Conservation (phyloP, 2,113 vertebrate species). For the Herpailurus yagouaroundi region DNA sequence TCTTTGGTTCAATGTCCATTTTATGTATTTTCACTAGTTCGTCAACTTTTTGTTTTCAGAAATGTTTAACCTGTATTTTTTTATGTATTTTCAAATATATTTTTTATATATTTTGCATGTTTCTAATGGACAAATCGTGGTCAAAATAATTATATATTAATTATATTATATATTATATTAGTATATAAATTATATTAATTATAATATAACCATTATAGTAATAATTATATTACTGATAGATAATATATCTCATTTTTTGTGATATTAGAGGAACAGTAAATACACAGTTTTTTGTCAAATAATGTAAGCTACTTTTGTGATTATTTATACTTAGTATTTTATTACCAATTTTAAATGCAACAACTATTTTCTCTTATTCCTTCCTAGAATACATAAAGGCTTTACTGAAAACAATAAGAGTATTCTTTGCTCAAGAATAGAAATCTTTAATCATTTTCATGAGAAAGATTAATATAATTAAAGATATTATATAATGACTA, state of each 20-base stretch:
- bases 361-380: not conserved
- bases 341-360: conserved; percentile 7
- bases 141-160: not conserved
- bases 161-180: no score
- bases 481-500: not conserved
- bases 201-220: no score
- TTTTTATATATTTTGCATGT: not conserved
- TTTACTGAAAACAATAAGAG: not conserved
- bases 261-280: not conserved
- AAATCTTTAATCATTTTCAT: not conserved
- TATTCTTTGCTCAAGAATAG: not conserved
- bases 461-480: conserved; percentile 17
- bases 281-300: not conserved
- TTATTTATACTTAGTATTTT: not conserved
- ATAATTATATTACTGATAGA: no score
- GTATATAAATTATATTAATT: no score
- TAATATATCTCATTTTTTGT: not conserved
- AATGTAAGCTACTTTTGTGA: not conserved
- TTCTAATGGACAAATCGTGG: not conserved
- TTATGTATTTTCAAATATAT: not conserved
- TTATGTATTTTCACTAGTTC: not conserved
- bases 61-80: not conserved
- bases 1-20: not conserved
- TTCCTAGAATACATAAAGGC: not conserved
- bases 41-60: not conserved